Evolutionary conservation across 2,797 vertebrate species (phyloP).

Genomic region (Salmo trutta): DNA sequence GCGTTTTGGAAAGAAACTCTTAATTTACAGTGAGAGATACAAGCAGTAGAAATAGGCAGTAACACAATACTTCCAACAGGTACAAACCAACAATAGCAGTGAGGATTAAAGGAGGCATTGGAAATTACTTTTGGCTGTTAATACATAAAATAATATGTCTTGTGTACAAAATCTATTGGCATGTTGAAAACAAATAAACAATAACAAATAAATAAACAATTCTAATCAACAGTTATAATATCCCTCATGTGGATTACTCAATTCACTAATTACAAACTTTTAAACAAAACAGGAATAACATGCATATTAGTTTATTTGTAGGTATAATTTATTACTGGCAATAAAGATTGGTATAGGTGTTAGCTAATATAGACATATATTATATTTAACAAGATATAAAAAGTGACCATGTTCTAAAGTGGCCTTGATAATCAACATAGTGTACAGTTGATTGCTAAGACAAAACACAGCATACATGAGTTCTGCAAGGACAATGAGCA

Average conservation of each 20-base stretch:
- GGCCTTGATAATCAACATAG: background rate
- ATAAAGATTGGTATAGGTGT: background rate
- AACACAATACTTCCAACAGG: too few relatives aligned
- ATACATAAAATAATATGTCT: too few relatives aligned
- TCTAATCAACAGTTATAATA: too few relatives aligned
- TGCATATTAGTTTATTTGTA: background rate
- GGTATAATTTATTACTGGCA: background rate
- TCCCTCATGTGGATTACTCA: too few relatives aligned
- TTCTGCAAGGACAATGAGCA: background rate
- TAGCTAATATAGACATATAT: background rate
- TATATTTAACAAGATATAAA: background rate
- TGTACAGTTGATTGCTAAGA: background rate
- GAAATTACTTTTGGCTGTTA: constrained; percentile 11
- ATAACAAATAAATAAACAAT: too few relatives aligned
- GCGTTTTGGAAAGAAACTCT: too few relatives aligned
- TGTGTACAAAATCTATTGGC: too few relatives aligned
- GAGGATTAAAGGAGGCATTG: background rate
- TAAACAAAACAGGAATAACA: background rate
- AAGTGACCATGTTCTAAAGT: background rate
- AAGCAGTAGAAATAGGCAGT: background rate
- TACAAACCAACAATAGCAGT: too few relatives aligned
- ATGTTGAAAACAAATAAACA: too few relatives aligned
- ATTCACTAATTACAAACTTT: too few relatives aligned
- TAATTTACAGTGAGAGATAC: too few relatives aligned
- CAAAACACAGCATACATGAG: background rate